Evolutionary conservation across 2,888 invertebrate species (phyloP), one percentile per base, ranked within the genome.

Genomic region (Scrobipalpa costella): DNA sequence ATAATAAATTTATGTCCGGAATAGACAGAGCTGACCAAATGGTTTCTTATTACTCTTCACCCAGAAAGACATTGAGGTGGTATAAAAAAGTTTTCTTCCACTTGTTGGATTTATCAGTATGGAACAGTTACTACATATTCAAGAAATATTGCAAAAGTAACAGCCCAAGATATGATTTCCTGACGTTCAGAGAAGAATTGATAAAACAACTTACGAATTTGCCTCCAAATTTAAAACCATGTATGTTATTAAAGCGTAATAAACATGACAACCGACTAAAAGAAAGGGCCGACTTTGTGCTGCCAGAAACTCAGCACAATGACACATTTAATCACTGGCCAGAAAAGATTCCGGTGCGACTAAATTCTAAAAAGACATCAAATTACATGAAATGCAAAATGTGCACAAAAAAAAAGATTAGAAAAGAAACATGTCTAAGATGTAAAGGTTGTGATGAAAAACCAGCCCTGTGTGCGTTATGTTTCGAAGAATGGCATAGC

Each of bases 1-100:
- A 68, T 47, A 68, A 68, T 38, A 44, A 63, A 60, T 66, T 27
- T 59, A 69, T 69, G 68, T 64, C 66, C 9, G 69, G 69, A 8
- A 60, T 66, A 17, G 67, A 67, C 57, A 50, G 65, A 7, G 38
- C 63, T 3, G 67, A 69, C 40, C 66, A 69, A 33, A 69, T 69
- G 67, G 19, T 69, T 7, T 62, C 64, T 11, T 69, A 69, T 52
- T 69, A 69, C 61, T 69, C 67, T 13, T 62, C 62, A 13, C 63
- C 65, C 9, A 44, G 62, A n/a, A 68, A 67, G 34, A 62, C 66
- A 7, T 13, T 69, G 5, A 38, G 67, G 7, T 69, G 68, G 66
- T 69, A 69, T 50, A 68, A 62, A 49, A 65, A 65, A 38, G 65
- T 65, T 1, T 36, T 65, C 15, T 65, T 65, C 52, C 65, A 65